Evolutionary conservation across 2,888 invertebrate genomes (phyloP), one percentile per base, ranked within the genome.

Genomic region (Ernsta delagoae): DNA sequence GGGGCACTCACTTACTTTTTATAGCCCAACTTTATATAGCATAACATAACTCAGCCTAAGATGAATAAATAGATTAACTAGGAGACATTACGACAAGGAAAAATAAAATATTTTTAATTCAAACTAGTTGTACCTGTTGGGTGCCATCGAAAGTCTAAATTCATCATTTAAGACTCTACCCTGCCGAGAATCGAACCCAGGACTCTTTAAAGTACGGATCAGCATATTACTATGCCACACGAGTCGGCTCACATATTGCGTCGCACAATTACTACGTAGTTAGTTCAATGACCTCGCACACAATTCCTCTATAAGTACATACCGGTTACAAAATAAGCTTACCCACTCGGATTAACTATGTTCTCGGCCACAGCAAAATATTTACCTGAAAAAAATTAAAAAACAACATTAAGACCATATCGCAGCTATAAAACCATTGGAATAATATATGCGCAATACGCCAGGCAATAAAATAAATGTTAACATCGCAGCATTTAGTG

Each of bases 371-470:
- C 53, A 31, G 66, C 60, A 70, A 61, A 70, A 78, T 80, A 79
- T 79, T 85, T 85, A 85, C 85, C 85, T 85, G 85, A 43, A 73
- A 72, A 74, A 62, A 74, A 74, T 77, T 73, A 74, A 74, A 72
- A 79, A 74, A 72, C 75, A 75, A 77, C 75, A 69, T 74, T 70
- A 75, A 74, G 70, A 76, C 79, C 75, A 78, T 73, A 75, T 78
- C 70, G 74, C 74, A 74, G 74, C 72, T 72, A 73, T 75, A 74
- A 73, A 75, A 74, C 65, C 69, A 78, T 81, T 78, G 74, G 69
- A 74, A 71, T 71, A 74, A 75, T 72, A 76, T 75, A 75, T 74
- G 73, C 74, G 75, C 74, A 73, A 77, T 70, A 77, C 74, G 72
- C 75, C 69, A 69, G 65, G 73, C 72, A 75, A 73, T 73, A 75